These are phyloP conservation scores for Drosophila trapezifrons DNA, from an alignment of 1,140 invertebrate genomes.

Conservation along the genomic window DNA sequence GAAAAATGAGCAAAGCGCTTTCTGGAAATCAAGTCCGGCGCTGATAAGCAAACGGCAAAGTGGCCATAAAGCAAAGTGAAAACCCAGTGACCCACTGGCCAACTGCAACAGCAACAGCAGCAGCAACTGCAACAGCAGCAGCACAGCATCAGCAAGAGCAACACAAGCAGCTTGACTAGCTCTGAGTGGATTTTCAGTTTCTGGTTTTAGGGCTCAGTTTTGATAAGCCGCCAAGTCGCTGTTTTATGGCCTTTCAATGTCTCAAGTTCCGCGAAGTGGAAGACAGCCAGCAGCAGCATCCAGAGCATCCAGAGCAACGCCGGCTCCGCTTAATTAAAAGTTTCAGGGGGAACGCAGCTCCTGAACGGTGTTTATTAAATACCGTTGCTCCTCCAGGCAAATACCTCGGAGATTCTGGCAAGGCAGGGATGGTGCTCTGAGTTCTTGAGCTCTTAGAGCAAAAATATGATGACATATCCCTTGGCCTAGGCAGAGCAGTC, in stretches of 20 bases:
- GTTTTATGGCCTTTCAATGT: constrained; percentile 58
- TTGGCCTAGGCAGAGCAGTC: constrained; percentile 14
- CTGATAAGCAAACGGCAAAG: constrained; percentile 70
- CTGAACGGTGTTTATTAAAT: constrained; percentile 73
- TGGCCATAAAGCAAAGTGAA: constrained; percentile 76
- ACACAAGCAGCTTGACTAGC: background rate
- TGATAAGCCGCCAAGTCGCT: constrained; percentile 60
- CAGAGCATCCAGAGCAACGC: constrained; percentile 1
- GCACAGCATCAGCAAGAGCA: background rate
- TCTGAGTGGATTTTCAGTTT: constrained; percentile 17
- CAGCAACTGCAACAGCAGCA: no score
- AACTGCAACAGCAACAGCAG: constrained; percentile 34
- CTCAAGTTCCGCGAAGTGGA: constrained; percentile 32
- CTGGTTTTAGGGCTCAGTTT: constrained; percentile 34
- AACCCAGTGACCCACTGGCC: constrained; percentile 78
- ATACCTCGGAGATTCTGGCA: constrained; percentile 15
- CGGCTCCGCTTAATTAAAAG: constrained; percentile 72
- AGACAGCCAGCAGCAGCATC: constrained; percentile 14
- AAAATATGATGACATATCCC: constrained; percentile 58
- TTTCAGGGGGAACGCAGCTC: constrained; percentile 50
- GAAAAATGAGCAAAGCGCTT: constrained; percentile 77
- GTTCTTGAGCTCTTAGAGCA: constrained; percentile 1
- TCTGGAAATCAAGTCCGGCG: constrained; percentile 69
- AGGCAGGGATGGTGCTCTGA: background rate
- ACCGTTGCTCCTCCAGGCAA: constrained; percentile 58